Base-by-base conservation (phyloP, 2,113 vertebrate species). In the Patagioenas fasciata region DNA sequence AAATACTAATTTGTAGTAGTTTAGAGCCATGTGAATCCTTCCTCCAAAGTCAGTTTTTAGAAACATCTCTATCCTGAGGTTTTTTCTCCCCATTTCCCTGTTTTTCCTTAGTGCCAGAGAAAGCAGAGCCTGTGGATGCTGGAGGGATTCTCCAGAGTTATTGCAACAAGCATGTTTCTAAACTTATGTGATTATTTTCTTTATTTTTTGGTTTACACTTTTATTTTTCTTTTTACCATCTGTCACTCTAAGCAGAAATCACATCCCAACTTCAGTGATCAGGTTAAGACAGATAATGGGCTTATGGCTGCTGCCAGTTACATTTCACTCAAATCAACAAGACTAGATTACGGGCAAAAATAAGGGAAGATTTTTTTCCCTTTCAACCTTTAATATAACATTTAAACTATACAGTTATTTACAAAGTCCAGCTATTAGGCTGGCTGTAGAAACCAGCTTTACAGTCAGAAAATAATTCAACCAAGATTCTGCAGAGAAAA, bases 101-200 rank as follows among this genome's bases (percentile, higher is more conserved):
- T 61, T 13, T 80, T 65, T 69, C 29, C 19, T 15, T 38, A 57
- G n/a, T 13, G 20, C 34, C 53, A 77, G 58, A 61, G 66, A 69
- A 95, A 56, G 60, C 74, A 77, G 36, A 88, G 31, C 10, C 36
- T 2, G 0, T 53, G 31, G 38, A 25, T 56, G 25, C 48, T 85
- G 74, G 36, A 75, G 16, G 61, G 3, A 48, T 16, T 73, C 28
- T 80, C 21, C 4, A 2, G 4, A 65, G 28, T 36, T 36, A 31
- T 2, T 78, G 34, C 29, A 47, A 47, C 11, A 29, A 51, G 21
- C 11, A 47, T 0, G 0, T 78, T 88, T 88, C 54, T 82, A 42
- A 64, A 85, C 0, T 4, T 54, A 2, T 0, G 0, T 36, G 21
- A 23, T 32, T 51, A 78, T 58, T 44, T 66, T 56, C 10, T 47